These are phyloP conservation scores for Plemyria rubiginata DNA, from an alignment of 2,888 invertebrate genomes.

Conservation along the genomic window DNA sequence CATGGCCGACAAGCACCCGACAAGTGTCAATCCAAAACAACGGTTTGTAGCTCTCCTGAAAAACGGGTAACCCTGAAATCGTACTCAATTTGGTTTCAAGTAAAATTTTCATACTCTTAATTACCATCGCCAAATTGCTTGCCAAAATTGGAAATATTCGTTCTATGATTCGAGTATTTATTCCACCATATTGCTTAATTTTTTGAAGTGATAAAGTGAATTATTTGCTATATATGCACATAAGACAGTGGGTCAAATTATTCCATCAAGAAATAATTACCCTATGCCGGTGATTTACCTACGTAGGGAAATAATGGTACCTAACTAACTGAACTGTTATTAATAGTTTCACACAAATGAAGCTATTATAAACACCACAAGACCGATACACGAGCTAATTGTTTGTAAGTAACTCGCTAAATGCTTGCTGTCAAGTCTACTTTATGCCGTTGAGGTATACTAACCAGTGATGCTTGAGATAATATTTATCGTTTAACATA, in stretches of 20 bases:
- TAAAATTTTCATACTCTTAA: constrained; percentile 5
- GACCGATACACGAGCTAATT: constrained; percentile 55
- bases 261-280: constrained; percentile 7
- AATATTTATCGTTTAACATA: constrained; percentile 12
- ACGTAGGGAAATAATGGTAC: constrained; percentile 40
- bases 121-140: constrained; percentile 19
- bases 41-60: background rate
- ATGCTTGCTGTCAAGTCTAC: constrained; percentile 54
- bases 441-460: constrained; percentile 34
- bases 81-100: constrained; percentile 18
- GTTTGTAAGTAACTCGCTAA: constrained; percentile 76
- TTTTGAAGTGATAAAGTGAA: background rate
- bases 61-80: constrained; percentile 18
- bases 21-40: constrained; percentile 5
- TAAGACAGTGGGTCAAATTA: too few relatives aligned
- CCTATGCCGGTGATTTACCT: constrained; percentile 42
- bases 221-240: background rate
- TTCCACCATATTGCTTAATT: background rate
- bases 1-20: constrained; percentile 2
- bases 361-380: constrained; percentile 20
- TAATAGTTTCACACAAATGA: constrained; percentile 35
- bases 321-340: constrained; percentile 34
- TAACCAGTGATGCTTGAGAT: constrained; percentile 37
- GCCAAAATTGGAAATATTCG: background rate
- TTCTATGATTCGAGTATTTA: background rate